Base-by-base conservation (phyloP, 2,797 vertebrate species). In the Microcaecilia unicolor region DNA sequence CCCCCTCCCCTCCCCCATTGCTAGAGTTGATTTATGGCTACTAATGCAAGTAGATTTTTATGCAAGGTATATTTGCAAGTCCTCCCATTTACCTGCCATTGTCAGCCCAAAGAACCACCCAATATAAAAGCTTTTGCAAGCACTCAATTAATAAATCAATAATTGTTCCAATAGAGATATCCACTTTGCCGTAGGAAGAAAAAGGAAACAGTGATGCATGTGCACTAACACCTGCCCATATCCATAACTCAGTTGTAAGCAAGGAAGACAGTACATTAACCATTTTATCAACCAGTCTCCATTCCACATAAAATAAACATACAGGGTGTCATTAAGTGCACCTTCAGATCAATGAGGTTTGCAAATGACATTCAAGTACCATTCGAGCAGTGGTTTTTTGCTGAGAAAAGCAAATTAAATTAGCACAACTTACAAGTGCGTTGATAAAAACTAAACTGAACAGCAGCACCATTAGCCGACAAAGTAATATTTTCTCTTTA, bases 401-500 rank as follows among this genome's bases (percentile, higher is more conserved):
- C 72, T 82, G 77, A 81, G 77, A 75, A 77, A 79, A 78, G 62
- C 68, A 81, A 75, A 79, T 79, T 77, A 74, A 79, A 78, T 81
- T 73, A 81, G 66, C 48, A 63, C 60, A 76, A 63, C 70, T 28
- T 77, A 75, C 66, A 73, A 77, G 70, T 64, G 61, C 24, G 34
- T 64, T 74, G 77, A 78, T 78, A 74, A 76, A 77, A 78, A 72
- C 74, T 56, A 51, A 73, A 72, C 69, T 1, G 21, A 81, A 75
- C 64, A 74, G 72, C 73, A 76, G 67, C 69, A 69, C 74, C 75
- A 83, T 80, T 81, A 83, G 75, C 79, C 80, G 77, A 81, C 70
- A 78, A 79, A 77, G 75, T 78, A 77, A 82, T 81, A 83, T 84
- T 83, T 84, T 79, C 67, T 81, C 74, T 84, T 86, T 84, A 84